Percentiles rank a stretch among this genome's conserved stretches.
These are phyloP conservation scores for Calycopis cecrops DNA, from an alignment of 1,140 invertebrate species.

Conservation along the genomic window DNA sequence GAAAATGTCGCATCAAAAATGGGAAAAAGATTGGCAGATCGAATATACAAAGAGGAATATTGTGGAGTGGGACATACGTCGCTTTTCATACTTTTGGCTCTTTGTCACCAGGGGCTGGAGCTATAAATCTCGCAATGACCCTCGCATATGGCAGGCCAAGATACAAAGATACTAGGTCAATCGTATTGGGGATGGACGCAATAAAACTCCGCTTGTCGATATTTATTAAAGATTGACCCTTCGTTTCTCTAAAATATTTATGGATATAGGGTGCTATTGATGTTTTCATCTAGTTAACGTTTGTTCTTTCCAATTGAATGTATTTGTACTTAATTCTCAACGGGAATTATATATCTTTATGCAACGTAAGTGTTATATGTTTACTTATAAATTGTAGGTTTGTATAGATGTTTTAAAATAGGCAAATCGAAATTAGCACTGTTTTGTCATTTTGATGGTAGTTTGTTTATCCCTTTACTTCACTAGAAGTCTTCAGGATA, in stretches of 20 bases:
- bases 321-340: not conserved
- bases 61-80: slow-evolving; percentile 42
- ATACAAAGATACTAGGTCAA: slow-evolving; percentile 56
- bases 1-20: not conserved
- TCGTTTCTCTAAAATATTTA: slow-evolving; percentile 39
- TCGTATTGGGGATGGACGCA: slow-evolving; percentile 54
- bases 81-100: slow-evolving; percentile 48
- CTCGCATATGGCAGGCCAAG: slow-evolving; percentile 49
- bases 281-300: slow-evolving; percentile 25
- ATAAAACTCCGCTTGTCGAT: slow-evolving; percentile 58
- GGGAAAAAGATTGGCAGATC: slow-evolving; percentile 14
- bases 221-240: slow-evolving; percentile 49
- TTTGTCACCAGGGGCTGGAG: slow-evolving; percentile 50
- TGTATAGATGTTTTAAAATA: too few relatives aligned
- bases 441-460: too few relatives aligned
- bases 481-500: too few relatives aligned
- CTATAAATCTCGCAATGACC: slow-evolving; percentile 66
- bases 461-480: too few relatives aligned
- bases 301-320: not conserved
- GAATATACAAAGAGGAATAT: slow-evolving; percentile 38
- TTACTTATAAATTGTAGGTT: too few relatives aligned
- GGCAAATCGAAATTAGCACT: too few relatives aligned
- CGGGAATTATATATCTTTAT: not conserved
- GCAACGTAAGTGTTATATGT: too few relatives aligned
- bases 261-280: slow-evolving; percentile 26